These are phyloP conservation scores for Agriopis marginaria DNA, from an alignment of 2,888 invertebrate species.

Conservation along the genomic window DNA sequence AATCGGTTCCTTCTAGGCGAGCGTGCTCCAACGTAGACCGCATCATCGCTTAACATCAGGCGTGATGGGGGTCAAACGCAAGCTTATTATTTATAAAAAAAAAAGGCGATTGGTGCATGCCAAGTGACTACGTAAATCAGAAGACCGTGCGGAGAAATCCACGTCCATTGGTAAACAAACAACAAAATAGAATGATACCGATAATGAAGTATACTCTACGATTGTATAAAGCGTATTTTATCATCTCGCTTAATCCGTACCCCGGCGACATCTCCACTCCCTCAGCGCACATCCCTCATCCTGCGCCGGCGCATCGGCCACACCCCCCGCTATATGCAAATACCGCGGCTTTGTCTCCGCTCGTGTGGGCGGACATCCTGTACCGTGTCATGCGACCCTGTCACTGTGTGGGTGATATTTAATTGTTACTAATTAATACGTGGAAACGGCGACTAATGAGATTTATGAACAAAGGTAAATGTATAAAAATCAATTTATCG, in stretches of 20 bases:
- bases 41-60: no score
- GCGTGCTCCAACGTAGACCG: no score
- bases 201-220: no score
- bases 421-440: conserved; percentile 44
- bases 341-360: conserved; percentile 45
- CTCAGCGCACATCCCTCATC: conserved; percentile 20
- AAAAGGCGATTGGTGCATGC: no score
- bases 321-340: conserved; percentile 48
- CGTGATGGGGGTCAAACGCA: no score
- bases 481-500: not conserved
- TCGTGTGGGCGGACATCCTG: conserved; percentile 39
- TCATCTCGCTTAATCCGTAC: conserved; percentile 20
- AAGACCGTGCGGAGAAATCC: no score
- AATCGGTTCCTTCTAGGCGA: no score
- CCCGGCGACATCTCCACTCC: conserved; percentile 19
- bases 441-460: conserved; percentile 16
- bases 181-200: no score
- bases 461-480: not conserved
- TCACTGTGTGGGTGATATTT: conserved; percentile 34
- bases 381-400: conserved; percentile 24
- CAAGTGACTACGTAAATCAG: no score
- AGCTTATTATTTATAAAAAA: no score
- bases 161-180: no score
- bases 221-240: not conserved
- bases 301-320: conserved; percentile 40